Conservation (phyloP, 35 echinoderm and acorn worm species). For the Patiria miniata region DNA sequence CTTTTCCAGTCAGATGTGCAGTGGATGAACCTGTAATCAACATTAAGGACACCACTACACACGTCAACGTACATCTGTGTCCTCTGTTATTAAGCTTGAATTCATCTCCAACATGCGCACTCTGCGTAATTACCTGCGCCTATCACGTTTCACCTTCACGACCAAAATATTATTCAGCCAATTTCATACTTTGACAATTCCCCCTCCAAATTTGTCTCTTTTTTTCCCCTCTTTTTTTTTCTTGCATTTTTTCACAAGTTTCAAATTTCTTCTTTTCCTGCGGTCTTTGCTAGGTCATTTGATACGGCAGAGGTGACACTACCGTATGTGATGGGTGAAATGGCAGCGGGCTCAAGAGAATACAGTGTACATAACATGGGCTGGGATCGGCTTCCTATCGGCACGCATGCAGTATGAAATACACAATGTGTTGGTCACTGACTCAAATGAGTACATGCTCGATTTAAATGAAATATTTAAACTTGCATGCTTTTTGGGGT, state of each 20-base stretch:
- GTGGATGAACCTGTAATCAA: too few relatives aligned
- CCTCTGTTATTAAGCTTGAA: too few relatives aligned
- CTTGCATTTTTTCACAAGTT: not conserved
- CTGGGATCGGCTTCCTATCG: too few relatives aligned
- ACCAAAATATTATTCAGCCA: conserved; percentile 13
- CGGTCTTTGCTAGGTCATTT: not conserved
- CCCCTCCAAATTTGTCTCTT: not conserved
- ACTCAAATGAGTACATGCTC: too few relatives aligned
- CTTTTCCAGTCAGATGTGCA: too few relatives aligned
- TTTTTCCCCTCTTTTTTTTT: not conserved
- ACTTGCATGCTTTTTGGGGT: too few relatives aligned
- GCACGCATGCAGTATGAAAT: too few relatives aligned
- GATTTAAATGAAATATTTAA: too few relatives aligned
- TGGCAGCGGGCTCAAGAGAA: not conserved
- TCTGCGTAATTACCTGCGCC: not conserved
- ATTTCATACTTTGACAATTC: conserved; percentile 18
- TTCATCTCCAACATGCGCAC: not conserved
- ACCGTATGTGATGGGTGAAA: conserved; percentile 2
- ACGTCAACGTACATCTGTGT: too few relatives aligned
- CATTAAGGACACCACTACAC: too few relatives aligned
- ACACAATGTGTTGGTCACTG: too few relatives aligned
- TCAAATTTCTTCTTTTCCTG: not conserved
- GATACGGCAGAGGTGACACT: conserved; percentile 9
- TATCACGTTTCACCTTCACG: conserved; percentile 7
- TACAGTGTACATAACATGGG: not conserved